phyloP scores from a whole-genome alignment of 2,888 invertebrate species.

The Dolichomitus sp. region DNA sequence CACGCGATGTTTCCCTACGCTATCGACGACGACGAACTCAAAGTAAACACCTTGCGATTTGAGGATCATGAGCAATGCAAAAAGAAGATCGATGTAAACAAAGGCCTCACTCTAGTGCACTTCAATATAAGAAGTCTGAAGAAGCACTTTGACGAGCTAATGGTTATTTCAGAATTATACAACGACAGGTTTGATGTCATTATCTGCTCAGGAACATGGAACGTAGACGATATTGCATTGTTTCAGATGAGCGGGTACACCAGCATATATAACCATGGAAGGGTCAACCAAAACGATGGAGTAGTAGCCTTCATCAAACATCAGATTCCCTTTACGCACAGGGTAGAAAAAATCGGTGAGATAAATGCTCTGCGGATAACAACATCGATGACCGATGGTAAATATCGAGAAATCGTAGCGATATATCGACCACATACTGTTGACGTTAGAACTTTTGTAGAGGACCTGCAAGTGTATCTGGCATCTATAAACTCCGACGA shows the following conservation, averaged over 20 bases:
- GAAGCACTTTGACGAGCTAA: conserved; percentile 1
- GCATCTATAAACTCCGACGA: not conserved
- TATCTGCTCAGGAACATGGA: conserved; percentile 1
- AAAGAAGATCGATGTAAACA: not conserved
- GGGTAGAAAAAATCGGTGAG: conserved; percentile 10
- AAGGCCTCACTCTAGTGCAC: not conserved
- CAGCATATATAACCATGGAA: not conserved
- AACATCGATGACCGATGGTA: not conserved
- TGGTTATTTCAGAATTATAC: not conserved
- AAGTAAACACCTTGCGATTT: conserved; percentile 1
- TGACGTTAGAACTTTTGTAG: not conserved
- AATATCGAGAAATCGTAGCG: not conserved
- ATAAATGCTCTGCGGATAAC: conserved; percentile 1
- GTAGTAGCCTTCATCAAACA: conserved; percentile 10
- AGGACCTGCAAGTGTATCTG: not conserved
- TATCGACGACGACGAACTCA: not conserved
- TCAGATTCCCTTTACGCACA: not conserved
- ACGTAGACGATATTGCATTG: not conserved
- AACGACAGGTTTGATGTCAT: not conserved
- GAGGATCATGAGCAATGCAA: not conserved
- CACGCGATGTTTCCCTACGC: too few species aligned
- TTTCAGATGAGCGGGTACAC: conserved; percentile 4
- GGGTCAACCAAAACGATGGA: conserved; percentile 12
- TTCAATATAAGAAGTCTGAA: conserved; percentile 13
- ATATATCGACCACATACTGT: not conserved